Evolutionary conservation across 1,140 invertebrate species (phyloP).

Genomic region (Monochamus saltuarius): DNA sequence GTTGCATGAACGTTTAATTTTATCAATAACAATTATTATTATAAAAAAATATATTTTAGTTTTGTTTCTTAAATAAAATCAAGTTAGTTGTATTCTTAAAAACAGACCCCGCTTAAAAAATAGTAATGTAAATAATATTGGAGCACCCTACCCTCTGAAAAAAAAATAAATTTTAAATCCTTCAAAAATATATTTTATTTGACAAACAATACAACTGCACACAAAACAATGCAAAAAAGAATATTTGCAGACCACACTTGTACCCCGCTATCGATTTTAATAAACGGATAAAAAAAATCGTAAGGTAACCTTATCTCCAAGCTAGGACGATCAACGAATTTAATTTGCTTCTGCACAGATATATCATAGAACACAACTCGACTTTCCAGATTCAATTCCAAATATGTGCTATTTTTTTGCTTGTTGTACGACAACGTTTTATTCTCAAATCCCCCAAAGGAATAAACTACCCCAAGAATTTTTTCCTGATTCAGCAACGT

Average conservation of each 20-base stretch:
- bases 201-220: too few relatives aligned
- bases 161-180: too few relatives aligned
- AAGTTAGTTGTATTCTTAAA: too few relatives aligned
- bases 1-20: too few relatives aligned
- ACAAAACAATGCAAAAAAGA: too few relatives aligned
- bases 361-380: conserved; percentile 45
- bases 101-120: too few relatives aligned
- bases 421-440: conserved; percentile 27
- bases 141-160: too few relatives aligned
- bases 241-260: not conserved
- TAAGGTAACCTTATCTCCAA: conserved; percentile 46
- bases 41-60: too few relatives aligned
- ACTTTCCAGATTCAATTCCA: conserved; percentile 24
- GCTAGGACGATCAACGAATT: conserved; percentile 41
- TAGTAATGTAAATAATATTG: too few relatives aligned
- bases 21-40: too few relatives aligned
- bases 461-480: conserved; percentile 36
- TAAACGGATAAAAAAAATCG: conserved; percentile 52
- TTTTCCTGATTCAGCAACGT: conserved; percentile 41
- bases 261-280: conserved; percentile 36
- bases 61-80: too few relatives aligned
- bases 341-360: conserved; percentile 35
- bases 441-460: conserved; percentile 28
- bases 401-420: conserved; percentile 10
- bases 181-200: too few relatives aligned